phyloP scores from a whole-genome alignment of 2,797 vertebrate species.

The Ctenopoma multispine region DNA sequence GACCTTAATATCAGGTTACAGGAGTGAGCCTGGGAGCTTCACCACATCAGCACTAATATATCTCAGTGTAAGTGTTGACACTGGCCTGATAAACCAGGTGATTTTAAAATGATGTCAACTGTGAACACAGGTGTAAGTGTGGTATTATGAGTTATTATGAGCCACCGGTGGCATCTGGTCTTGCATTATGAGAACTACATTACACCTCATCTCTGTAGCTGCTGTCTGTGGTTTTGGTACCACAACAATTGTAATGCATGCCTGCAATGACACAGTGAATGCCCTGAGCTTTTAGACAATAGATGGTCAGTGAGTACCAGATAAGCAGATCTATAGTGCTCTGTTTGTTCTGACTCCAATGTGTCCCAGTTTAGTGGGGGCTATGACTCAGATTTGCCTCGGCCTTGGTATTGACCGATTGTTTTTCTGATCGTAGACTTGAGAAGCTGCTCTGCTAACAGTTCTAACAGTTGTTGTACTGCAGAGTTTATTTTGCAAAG shows the following conservation, averaged over 20 bases:
- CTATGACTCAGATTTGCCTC: not conserved
- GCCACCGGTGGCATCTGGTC: not conserved
- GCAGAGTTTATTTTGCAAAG: no score
- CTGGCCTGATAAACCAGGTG: not conserved
- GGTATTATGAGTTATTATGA: not conserved
- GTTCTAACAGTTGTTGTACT: not conserved
- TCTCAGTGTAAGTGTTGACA: slow-evolving; percentile 2
- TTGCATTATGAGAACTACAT: no score
- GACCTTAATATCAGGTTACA: slow-evolving; percentile 7
- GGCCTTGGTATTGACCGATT: not conserved
- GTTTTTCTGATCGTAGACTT: not conserved
- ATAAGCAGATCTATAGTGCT: no score
- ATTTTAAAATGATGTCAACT: not conserved
- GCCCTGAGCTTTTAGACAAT: no score
- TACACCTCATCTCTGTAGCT: no score
- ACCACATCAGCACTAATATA: slow-evolving; percentile 15
- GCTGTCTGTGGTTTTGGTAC: no score
- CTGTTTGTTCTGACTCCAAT: no score
- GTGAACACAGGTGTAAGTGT: not conserved
- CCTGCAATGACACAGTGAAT: no score
- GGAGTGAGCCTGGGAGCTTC: not conserved
- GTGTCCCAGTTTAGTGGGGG: no score
- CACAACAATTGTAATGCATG: no score
- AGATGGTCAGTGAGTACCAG: no score
- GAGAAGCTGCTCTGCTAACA: not conserved